Evolutionary conservation across 1,140 invertebrate species (phyloP).

Genomic region (Uloborus diversus): DNA sequence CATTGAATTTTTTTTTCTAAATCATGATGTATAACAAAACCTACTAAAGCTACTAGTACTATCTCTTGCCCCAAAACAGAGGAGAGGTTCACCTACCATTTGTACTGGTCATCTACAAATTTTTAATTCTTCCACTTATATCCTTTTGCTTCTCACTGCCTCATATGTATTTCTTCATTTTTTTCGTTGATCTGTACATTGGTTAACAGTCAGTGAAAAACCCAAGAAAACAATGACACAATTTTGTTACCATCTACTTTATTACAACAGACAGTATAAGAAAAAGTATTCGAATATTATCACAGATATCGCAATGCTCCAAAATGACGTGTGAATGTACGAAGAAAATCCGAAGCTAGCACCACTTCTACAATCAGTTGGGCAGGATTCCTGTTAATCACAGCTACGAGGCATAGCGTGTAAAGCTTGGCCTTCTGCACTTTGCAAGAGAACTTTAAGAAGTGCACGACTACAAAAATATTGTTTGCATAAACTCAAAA

Average conservation of each 20-base stretch:
- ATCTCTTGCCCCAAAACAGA: no score
- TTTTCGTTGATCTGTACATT: no score
- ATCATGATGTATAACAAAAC: no score
- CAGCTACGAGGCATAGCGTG: constrained; percentile 23
- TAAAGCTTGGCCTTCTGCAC: not conserved
- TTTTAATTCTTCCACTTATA: no score
- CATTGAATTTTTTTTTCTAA: no score
- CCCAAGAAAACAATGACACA: not conserved
- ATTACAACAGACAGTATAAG: constrained; percentile 37
- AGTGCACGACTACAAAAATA: not conserved
- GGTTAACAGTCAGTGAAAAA: no score
- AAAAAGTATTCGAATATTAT: constrained; percentile 33
- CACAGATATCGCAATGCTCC: constrained; percentile 28
- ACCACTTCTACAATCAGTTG: constrained; percentile 1
- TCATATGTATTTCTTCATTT: no score
- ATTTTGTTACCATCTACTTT: constrained; percentile 9
- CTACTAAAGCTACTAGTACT: no score
- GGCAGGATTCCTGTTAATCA: constrained; percentile 33
- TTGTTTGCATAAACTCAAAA: no score
- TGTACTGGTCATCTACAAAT: no score
- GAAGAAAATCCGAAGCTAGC: constrained; percentile 20
- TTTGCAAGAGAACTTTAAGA: not conserved
- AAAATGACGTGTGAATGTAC: constrained; percentile 2
- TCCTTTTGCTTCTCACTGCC: no score
- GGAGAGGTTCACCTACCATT: no score